Percentiles rank a stretch among this genome's conserved stretches.
Conservation (phyloP, 37 sponge, comb jelly and placozoan species). For the Crambe crambe region DNA sequence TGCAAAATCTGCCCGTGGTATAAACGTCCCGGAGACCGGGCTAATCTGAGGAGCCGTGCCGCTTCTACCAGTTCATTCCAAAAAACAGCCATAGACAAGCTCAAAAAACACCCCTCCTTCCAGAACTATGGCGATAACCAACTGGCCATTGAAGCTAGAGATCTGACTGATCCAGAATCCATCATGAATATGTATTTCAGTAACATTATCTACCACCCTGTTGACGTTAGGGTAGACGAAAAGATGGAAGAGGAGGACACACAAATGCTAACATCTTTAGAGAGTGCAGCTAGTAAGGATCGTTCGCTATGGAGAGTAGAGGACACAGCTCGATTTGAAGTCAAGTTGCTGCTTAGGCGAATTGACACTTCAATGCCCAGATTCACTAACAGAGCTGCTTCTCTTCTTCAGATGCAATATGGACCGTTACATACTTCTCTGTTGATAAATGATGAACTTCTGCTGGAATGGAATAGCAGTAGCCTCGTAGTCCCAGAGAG, state of each 20-base stretch:
- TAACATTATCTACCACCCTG: neutral
- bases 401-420: neutral
- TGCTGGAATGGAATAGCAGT: constrained; percentile 11
- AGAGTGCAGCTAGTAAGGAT: neutral
- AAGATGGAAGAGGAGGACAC: neutral
- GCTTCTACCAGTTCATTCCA: neutral
- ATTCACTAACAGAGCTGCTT: neutral
- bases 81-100: neutral
- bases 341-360: constrained; percentile 4
- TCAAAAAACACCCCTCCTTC: neutral
- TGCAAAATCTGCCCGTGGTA: too few species aligned
- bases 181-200: neutral
- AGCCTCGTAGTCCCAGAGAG: constrained; percentile 7
- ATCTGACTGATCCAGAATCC: constrained; percentile 2
- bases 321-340: constrained; percentile 2
- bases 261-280: neutral
- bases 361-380: neutral
- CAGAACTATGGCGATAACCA: neutral
- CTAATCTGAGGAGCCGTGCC: neutral
- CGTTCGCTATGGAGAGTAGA: constrained; percentile 1
- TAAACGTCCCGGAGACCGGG: too few species aligned
- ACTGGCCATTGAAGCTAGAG: neutral
- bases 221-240: neutral
- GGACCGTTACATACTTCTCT: constrained; percentile 6
- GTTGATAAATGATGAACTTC: neutral